These are phyloP conservation scores for Tuberolachnus salignus DNA, from an alignment of 2,888 invertebrate species.

Conservation along the genomic window DNA sequence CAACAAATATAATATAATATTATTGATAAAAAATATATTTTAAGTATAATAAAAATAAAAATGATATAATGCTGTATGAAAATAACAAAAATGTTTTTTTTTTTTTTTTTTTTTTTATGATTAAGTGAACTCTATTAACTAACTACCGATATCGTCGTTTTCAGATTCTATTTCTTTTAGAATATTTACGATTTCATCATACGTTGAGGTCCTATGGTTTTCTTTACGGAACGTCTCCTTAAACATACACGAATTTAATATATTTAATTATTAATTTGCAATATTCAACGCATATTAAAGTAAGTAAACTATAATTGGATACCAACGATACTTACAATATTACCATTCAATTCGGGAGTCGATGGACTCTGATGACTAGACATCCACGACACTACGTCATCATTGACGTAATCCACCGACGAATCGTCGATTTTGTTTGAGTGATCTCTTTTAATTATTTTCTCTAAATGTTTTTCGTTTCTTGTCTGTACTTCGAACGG, in stretches of 20 bases:
- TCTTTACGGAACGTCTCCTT: slow-evolving; percentile 1
- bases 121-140: slow-evolving; percentile 15
- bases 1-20: slow-evolving; percentile 1
- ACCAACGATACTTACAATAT: neutral
- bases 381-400: slow-evolving; percentile 57
- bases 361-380: slow-evolving; percentile 34
- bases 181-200: slow-evolving; percentile 65
- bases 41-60: slow-evolving; percentile 18
- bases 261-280: too few relatives aligned
- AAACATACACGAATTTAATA: neutral
- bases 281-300: neutral
- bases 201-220: slow-evolving; percentile 60
- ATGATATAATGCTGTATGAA: neutral
- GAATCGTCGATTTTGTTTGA: neutral
- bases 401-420: slow-evolving; percentile 33
- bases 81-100: slow-evolving; percentile 18
- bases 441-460: neutral
- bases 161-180: slow-evolving; percentile 64
- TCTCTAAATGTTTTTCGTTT: neutral
- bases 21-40: slow-evolving; percentile 4
- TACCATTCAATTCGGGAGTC: neutral
- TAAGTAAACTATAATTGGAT: neutral
- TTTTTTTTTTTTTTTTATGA: too few relatives aligned
- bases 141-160: slow-evolving; percentile 61
- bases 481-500: neutral